Evolutionary conservation across 2,113 vertebrate genomes (phyloP), one percentile per base, ranked within the genome.

Genomic region (Ammodytes marinus): DNA sequence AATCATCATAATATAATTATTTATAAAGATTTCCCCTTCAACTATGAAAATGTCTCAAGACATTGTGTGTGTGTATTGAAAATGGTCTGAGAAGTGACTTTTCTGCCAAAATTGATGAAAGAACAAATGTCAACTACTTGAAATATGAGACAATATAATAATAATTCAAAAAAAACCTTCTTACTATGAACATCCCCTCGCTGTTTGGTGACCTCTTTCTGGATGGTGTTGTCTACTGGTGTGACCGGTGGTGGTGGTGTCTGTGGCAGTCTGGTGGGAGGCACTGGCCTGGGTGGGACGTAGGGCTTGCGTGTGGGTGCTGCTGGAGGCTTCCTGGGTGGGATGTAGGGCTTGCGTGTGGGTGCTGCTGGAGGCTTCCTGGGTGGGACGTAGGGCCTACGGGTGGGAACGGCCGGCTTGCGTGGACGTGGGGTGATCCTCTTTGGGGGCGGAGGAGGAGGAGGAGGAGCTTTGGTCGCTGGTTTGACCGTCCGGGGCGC

Each of bases 161-260:
- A 27, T 27, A 27, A 27, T 27, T 1, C 2, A 27, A 27, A 27
- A 27, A 27, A 27, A 27, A 27, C 27, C 27, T n/a, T 74, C 98
- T 98, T 94, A 99, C 98, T 99, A 92, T 98, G 98, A 14, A 99
- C 98, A 27, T 99, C 98, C 39, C 98, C 98, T 92, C 98, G 95
- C 66, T 97, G 97, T 86, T 98, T 99, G 92, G 96, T 94, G 73
- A 94, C 95, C 40, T 97, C 96, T 69, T 94, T 94, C 74, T 96
- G 96, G 84, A 99, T 97, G 87, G 92, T 96, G 94, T 98, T 98
- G 93, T 99, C 97, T 55, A 95, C 92, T 0, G 95, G 92, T 1
- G 93, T 95, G 45, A 91, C 58, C 0, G 88, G 85, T 17, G 81
- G 84, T 64, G 11, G 1, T 49, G 92, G 69, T 64, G 92, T 54